Evolutionary conservation across 2,888 invertebrate genomes (phyloP).

Genomic region (Dermolepida albohirtum): DNA sequence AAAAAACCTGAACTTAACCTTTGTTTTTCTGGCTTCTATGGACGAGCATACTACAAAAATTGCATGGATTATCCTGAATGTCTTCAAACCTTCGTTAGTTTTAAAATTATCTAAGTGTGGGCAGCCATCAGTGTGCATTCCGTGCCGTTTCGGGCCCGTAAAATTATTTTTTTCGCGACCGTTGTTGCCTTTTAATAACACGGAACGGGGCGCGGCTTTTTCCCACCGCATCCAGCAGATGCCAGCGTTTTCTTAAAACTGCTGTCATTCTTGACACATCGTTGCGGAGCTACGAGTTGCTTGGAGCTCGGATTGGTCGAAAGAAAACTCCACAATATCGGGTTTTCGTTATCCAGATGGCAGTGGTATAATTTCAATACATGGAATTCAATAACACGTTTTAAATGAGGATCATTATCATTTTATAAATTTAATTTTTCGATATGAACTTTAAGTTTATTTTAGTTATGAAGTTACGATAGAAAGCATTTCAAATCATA

Average conservation of each 20-base stretch:
- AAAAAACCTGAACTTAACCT: constrained; percentile 66
- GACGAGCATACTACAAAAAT: constrained; percentile 88
- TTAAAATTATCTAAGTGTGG: constrained; percentile 85
- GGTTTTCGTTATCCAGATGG: background rate
- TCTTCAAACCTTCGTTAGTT: constrained; percentile 72
- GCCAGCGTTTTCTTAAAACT: constrained; percentile 38
- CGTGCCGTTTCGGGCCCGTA: constrained; percentile 10
- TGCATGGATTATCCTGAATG: constrained; percentile 78
- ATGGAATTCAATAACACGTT: too few species aligned
- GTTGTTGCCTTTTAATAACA: constrained; percentile 25
- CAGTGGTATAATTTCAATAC: background rate
- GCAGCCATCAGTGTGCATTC: constrained; percentile 66
- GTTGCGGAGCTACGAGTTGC: constrained; percentile 6
- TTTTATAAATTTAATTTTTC: too few species aligned
- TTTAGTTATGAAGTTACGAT: too few species aligned
- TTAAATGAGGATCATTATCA: too few species aligned
- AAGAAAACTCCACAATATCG: background rate
- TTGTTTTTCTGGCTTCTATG: constrained; percentile 82
- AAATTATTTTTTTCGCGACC: constrained; percentile 23
- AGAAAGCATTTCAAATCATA: too few species aligned
- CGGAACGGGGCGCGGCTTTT: constrained; percentile 37
- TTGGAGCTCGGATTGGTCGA: constrained; percentile 20
- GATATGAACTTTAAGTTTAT: too few species aligned
- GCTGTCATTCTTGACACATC: constrained; percentile 28
- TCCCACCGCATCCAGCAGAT: constrained; percentile 34